Conservation (phyloP, 1,140 invertebrate species). For the Branchinecta lynchi region DNA sequence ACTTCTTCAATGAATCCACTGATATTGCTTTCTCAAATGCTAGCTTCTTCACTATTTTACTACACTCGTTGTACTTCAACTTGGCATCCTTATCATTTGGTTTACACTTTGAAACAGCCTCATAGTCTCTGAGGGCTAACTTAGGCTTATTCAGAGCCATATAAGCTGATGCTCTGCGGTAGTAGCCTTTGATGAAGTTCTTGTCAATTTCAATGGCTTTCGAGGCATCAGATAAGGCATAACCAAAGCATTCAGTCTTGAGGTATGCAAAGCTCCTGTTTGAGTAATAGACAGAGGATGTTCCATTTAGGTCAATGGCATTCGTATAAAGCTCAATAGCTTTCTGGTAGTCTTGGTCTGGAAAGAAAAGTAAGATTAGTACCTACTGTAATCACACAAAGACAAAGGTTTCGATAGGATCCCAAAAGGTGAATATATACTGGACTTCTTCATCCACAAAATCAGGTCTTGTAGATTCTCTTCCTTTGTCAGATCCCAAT, state of each 20-base stretch:
- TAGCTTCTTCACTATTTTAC: slow-evolving; percentile 83
- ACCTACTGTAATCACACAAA: slow-evolving; percentile 16
- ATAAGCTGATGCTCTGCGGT: slow-evolving; percentile 77
- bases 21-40: slow-evolving; percentile 96
- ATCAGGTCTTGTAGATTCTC: too few relatives aligned
- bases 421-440: too few relatives aligned
- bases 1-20: slow-evolving; percentile 71
- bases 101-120: slow-evolving; percentile 70
- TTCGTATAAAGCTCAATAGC: slow-evolving; percentile 79
- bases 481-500: too few relatives aligned
- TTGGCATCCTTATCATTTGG: slow-evolving; percentile 90
- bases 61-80: slow-evolving; percentile 83
- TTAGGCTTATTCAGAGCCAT: slow-evolving; percentile 98
- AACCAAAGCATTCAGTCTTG: slow-evolving; percentile 81
- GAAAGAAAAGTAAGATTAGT: slow-evolving; percentile 28
- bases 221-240: slow-evolving; percentile 76
- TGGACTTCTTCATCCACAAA: too few relatives aligned
- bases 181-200: slow-evolving; percentile 82
- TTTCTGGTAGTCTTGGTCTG: slow-evolving; percentile 74
- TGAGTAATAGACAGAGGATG: slow-evolving; percentile 61
- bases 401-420: too few relatives aligned
- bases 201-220: slow-evolving; percentile 78
- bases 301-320: slow-evolving; percentile 75
- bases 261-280: slow-evolving; percentile 92
- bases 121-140: slow-evolving; percentile 86